Conservation (phyloP, 2,113 vertebrate species). For the Cariama cristata region DNA sequence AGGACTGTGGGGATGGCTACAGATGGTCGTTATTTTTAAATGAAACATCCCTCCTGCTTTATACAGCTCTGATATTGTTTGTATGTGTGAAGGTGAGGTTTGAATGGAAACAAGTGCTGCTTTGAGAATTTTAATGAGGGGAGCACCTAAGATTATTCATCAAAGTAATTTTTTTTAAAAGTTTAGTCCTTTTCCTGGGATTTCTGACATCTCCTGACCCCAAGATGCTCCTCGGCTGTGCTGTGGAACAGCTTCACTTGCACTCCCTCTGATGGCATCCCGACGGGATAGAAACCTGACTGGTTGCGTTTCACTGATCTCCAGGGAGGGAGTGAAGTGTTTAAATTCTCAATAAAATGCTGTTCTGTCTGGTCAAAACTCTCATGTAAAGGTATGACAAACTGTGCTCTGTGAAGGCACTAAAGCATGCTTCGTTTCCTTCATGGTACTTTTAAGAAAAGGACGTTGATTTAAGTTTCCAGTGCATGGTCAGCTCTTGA, state of each 20-base stretch:
- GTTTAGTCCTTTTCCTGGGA: background rate
- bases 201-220: background rate
- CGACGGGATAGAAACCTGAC: rapidly evolving
- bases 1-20: background rate
- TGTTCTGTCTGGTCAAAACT: background rate
- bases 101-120: background rate
- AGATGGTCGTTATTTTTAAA: background rate
- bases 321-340: background rate
- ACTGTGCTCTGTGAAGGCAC: background rate
- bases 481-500: rapidly evolving
- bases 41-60: background rate
- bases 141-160: background rate
- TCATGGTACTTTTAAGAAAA: background rate
- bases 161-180: background rate
- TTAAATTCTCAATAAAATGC: background rate
- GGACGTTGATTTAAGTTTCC: background rate
- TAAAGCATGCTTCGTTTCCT: background rate
- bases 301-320: background rate
- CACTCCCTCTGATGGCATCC: background rate
- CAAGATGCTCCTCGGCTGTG: background rate
- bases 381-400: background rate
- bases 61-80: background rate
- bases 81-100: background rate
- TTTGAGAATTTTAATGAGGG: background rate
- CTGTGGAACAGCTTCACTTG: background rate